phyloP scores from a whole-genome alignment of 2,888 invertebrate genomes.

The Cyclophora punctaria region DNA sequence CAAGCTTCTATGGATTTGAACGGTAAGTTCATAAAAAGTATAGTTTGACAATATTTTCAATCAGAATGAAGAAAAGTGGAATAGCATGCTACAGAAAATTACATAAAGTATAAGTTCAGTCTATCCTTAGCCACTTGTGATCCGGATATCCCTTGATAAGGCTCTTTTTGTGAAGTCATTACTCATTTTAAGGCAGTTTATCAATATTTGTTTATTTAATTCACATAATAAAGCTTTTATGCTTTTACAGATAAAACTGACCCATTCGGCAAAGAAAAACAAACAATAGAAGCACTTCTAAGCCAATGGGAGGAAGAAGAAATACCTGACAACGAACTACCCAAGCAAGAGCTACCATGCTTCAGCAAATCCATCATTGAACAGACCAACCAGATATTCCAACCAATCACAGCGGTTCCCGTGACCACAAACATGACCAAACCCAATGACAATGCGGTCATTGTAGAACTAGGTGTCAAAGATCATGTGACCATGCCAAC shows the following conservation, averaged over 20 bases:
- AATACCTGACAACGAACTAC: conserved; percentile 46
- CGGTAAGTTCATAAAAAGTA: conserved; percentile 43
- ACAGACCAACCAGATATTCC: conserved; percentile 54
- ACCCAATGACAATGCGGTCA: conserved; percentile 39
- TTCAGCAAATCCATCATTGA: conserved; percentile 60
- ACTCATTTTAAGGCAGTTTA: too few species aligned
- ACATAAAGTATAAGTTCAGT: too few species aligned
- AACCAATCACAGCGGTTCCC: conserved; percentile 47
- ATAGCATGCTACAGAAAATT: too few species aligned
- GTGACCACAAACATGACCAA: conserved; percentile 19
- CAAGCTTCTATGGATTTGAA: conserved; percentile 49
- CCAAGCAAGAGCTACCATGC: conserved; percentile 42
- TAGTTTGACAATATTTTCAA: too few species aligned
- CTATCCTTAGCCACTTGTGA: too few species aligned
- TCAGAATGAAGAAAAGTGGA: too few species aligned
- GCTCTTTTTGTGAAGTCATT: too few species aligned
- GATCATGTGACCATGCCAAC: conserved; percentile 2
- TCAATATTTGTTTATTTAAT: too few species aligned
- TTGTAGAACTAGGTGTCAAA: conserved; percentile 43
- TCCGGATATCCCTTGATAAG: too few species aligned
- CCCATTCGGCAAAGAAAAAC: conserved; percentile 56
- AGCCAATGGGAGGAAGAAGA: conserved; percentile 71
- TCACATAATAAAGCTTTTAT: not conserved
- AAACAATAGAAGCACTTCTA: conserved; percentile 59
- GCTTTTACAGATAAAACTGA: conserved; percentile 50